Evolutionary conservation across 1,140 invertebrate genomes (phyloP), one percentile per base, ranked within the genome.

Genomic region (Cyclina sinensis): DNA sequence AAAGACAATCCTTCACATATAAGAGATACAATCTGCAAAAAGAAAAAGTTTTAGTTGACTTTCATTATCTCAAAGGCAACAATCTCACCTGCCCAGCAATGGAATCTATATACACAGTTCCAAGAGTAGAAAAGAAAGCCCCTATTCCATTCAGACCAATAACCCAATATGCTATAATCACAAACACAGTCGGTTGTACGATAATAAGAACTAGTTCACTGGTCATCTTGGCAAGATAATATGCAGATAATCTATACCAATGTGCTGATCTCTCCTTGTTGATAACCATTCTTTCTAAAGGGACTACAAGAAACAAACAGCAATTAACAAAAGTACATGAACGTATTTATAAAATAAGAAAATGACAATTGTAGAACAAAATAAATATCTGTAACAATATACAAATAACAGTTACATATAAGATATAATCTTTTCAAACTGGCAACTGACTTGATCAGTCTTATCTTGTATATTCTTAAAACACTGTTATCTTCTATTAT

Each of bases 211-310:
- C 97, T 89, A 98, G 94, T 95, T 98, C 98, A 62, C 98, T 97
- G 76, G 98, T 96, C 97, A 98, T 98, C 96, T 98, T 98, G 80
- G 98, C 97, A 92, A 98, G 94, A 95, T 98, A 98, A 94, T 98
- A 98, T 5, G 98, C 97, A 37, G 97, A 98, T 43, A 98, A 96
- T 70, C 98, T 96, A 94, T 98, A 98, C 78, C 97, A 97, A 54
- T 98, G 98, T 43, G 97, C 97, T 88, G 97, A 95, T 81, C 98
- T 95, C 94, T 98, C 98, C 94, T 98, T 98, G 94, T 97, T 97
- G 85, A 98, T 97, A 0, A 98, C 97, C 95, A 97, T 97, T 92
- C 97, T 96, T 95, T 98, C 98, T 59, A 97, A 96, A 70, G 98
- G 98, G 96, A 98, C 97, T 98, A 93, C 24, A 96, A 91, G 16